Percentiles rank a stretch among this genome's conserved stretches.
Conservation (phyloP, 1,140 invertebrate species). For the Drosophila pallidifrons region DNA sequence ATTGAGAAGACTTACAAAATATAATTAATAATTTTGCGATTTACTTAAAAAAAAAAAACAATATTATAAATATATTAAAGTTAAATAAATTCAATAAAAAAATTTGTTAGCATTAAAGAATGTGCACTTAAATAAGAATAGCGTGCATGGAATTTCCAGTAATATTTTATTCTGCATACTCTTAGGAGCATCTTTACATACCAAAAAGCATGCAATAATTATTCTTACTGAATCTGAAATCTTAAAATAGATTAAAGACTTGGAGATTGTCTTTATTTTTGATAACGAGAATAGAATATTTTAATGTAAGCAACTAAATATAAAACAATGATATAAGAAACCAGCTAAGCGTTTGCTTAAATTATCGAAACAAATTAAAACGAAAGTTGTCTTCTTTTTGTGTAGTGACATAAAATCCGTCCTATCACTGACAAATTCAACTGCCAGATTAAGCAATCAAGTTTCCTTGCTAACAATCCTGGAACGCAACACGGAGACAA, state of each 20-base stretch:
- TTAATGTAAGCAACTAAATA: too few relatives aligned
- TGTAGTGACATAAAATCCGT: not conserved
- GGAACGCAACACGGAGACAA: conserved; percentile 37
- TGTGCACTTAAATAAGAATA: not conserved
- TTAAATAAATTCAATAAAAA: too few relatives aligned
- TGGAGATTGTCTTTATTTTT: too few relatives aligned
- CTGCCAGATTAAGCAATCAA: not conserved
- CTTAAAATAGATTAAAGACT: too few relatives aligned
- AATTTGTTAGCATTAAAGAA: not conserved
- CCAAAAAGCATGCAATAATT: conserved; percentile 4
- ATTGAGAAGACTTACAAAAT: not conserved
- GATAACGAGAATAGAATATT: too few relatives aligned
- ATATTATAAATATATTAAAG: too few relatives aligned
- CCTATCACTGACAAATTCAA: conserved; percentile 31
- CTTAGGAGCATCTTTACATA: not conserved
- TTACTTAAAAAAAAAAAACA: not conserved
- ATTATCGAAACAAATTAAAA: too few relatives aligned
- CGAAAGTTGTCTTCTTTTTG: not conserved
- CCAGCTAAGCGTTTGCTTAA: too few relatives aligned
- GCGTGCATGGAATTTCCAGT: too few relatives aligned
- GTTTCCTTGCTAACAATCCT: conserved; percentile 39
- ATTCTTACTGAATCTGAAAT: not conserved
- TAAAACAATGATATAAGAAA: too few relatives aligned
- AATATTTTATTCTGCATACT: not conserved
- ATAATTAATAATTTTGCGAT: too few relatives aligned